Evolutionary conservation across 2,797 vertebrate genomes (phyloP).

Genomic region (Cyprinodon diabolis): DNA sequence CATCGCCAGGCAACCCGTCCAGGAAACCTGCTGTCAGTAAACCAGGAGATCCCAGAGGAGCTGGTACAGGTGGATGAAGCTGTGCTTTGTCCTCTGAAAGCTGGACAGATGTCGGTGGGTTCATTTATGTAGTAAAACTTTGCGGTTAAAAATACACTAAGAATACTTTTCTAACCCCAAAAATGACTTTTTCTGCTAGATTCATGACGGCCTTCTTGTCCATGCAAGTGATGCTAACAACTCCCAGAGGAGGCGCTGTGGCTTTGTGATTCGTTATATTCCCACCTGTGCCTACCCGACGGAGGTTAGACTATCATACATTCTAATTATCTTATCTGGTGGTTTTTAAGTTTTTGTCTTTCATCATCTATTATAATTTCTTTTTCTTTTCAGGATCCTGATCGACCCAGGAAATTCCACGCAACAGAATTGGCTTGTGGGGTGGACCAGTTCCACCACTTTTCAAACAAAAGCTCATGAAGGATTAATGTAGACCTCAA

Average conservation of each 20-base stretch:
- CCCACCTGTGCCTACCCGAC: constrained; percentile 78
- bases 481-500: not conserved
- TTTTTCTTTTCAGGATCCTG: constrained; percentile 70
- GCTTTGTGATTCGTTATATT: constrained; percentile 83
- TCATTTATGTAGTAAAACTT: not conserved
- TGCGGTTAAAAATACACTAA: not conserved
- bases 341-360: not conserved
- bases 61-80: constrained; percentile 71
- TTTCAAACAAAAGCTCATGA: constrained; percentile 59
- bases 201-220: constrained; percentile 83
- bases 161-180: not conserved
- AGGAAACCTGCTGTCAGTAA: constrained; percentile 84
- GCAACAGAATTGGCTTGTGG: constrained; percentile 74
- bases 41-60: constrained; percentile 84
- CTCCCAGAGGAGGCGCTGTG: constrained; percentile 81
- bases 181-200: constrained; percentile 46
- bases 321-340: not conserved
- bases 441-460: constrained; percentile 75
- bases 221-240: constrained; percentile 83
- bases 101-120: constrained; percentile 87
- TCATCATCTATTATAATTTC: not conserved
- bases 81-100: constrained; percentile 77
- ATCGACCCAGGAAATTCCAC: constrained; percentile 78
- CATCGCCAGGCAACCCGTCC: constrained; percentile 65
- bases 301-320: constrained; percentile 64